Conservation (phyloP, 2,113 vertebrate genomes). For the Bagarius yarrelli region DNA sequence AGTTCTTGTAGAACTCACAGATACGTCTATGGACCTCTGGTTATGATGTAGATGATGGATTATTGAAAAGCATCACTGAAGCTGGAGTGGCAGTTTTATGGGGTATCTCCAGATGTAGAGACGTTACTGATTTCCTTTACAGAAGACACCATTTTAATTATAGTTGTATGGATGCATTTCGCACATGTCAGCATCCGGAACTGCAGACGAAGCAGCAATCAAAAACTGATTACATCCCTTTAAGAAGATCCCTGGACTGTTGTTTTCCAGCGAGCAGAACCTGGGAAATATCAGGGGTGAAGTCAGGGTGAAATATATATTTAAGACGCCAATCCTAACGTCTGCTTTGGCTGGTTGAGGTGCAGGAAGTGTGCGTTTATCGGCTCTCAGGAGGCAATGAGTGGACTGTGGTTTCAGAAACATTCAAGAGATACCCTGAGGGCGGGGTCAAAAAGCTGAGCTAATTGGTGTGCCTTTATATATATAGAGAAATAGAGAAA, state of each 20-base stretch:
- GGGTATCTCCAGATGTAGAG: not conserved
- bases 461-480: not conserved
- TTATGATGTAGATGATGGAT: too few species aligned
- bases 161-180: not conserved
- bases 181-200: not conserved
- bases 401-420: conserved; percentile 29
- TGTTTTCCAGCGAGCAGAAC: not conserved
- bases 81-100: not conserved
- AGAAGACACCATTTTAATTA: not conserved
- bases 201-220: not conserved
- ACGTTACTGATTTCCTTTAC: conserved; percentile 3
- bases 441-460: conserved; percentile 11
- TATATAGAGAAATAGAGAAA: too few species aligned
- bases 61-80: not conserved
- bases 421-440: conserved; percentile 2
- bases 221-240: not conserved
- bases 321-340: not conserved
- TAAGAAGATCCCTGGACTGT: not conserved
- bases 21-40: not conserved
- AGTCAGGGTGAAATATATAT: not conserved
- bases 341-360: not conserved
- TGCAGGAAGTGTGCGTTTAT: not conserved
- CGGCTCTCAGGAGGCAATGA: conserved; percentile 8
- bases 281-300: not conserved
- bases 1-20: too few species aligned